Base-by-base conservation (phyloP, 2,888 invertebrate species). In the Euspilapteryx auroguttella region DNA sequence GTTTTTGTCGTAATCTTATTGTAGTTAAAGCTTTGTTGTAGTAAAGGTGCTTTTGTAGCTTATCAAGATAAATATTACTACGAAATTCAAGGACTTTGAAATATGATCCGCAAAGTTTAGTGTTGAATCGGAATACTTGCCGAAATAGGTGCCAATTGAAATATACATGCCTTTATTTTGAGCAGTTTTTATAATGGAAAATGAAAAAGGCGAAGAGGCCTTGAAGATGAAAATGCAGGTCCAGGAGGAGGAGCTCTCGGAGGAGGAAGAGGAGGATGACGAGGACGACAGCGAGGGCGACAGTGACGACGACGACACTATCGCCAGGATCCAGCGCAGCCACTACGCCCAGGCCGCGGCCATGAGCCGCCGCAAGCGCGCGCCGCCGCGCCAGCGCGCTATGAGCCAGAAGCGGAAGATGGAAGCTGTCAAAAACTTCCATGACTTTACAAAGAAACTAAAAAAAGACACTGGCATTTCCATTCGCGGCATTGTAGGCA, bases 391-490 rank as follows among this genome's bases (percentile, higher is more conserved):
- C 15, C 55, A 61, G 12, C 54, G 61, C 26, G 65, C 61, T 13
- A 66, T 77, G 65, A 75, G 68, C 48, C 63, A 73, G 31, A 77
- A 76, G 44, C 49, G 76, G 32, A 77, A 77, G 49, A 52, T 75
- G 52, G 76, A 77, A 57, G 77, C 77, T 15, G 73, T 77, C 6
- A 75, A 63, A 50, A 64, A 50, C 36, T 77, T 77, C 38, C 76
- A 76, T 38, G 55, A 77, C 40, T 77, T 77, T 39, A 77, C 77
- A 4, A 77, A 77, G 45, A 76, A 69, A 49, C 56, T 77, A 12
- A 77, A 77, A 47, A 61, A 76, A 44, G 77, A 77, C 49, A 75
- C 77, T 37, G 77, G 77, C 36, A 65, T 77, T 39, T 54, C 56
- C 31, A 77, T 77, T 37, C 63, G 68, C 35, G 68, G 77, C 38